These are phyloP conservation scores for Labroides dimidiatus DNA, from an alignment of 2,797 vertebrate genomes.

Conservation along the genomic window DNA sequence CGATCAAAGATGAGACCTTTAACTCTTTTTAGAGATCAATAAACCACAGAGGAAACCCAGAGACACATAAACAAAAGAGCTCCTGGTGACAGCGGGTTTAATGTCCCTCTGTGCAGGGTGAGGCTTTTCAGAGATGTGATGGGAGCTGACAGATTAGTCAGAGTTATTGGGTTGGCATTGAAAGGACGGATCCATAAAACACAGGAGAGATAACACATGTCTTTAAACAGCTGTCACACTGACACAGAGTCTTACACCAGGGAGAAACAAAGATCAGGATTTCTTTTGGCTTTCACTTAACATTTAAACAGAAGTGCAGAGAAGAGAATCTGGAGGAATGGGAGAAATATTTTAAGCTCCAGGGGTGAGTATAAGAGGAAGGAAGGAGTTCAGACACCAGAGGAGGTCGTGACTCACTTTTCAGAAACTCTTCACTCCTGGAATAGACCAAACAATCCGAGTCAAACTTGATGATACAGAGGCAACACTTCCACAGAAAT, in stretches of 20 bases:
- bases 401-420: slow-evolving; percentile 27
- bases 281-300: background rate
- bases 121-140: slow-evolving; percentile 26
- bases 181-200: background rate
- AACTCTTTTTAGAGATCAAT: background rate
- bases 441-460: slow-evolving; percentile 11
- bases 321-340: background rate
- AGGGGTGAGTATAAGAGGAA: background rate
- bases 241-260: no score
- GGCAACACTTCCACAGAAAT: background rate
- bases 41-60: background rate
- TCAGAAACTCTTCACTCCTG: slow-evolving; percentile 1
- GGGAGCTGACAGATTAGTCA: slow-evolving; percentile 13
- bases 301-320: background rate
- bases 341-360: background rate
- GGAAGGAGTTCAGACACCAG: background rate
- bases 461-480: slow-evolving; percentile 1
- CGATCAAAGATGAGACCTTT: no score
- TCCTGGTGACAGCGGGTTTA: background rate
- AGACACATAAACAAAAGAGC: background rate
- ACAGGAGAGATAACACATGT: no score
- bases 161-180: background rate
- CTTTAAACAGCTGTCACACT: no score
- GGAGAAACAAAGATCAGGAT: background rate
- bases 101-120: background rate